phyloP scores from a whole-genome alignment of 2,113 vertebrate species.

The Anarhynchus alexandrinus region DNA sequence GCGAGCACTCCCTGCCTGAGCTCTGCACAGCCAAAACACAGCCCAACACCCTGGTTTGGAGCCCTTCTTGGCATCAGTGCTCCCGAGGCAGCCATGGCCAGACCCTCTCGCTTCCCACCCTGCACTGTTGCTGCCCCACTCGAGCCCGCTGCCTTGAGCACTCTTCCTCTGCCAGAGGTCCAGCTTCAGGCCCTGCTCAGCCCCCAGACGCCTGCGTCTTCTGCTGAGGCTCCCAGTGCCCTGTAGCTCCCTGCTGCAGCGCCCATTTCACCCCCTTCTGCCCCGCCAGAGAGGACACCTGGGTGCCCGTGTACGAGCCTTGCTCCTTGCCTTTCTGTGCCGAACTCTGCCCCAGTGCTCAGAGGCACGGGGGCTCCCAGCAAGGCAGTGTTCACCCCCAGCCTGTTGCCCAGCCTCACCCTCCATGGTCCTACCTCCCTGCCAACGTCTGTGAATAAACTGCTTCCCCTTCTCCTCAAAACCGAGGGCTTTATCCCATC shows the following conservation, averaged over 20 bases:
- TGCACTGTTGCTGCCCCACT: not conserved
- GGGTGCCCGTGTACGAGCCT: not conserved
- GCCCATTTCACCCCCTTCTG: not conserved
- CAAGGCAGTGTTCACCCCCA: not conserved
- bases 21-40: not conserved
- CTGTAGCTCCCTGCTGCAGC: not conserved
- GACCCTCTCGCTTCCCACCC: not conserved
- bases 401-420: not conserved
- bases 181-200: not conserved
- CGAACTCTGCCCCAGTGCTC: not conserved
- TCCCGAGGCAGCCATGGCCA: not conserved
- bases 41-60: not conserved
- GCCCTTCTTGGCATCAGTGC: not conserved
- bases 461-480: not conserved
- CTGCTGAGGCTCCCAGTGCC: not conserved
- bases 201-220: accelerated
- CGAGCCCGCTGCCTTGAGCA: not conserved
- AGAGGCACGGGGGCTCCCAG: not conserved
- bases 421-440: not conserved
- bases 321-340: not conserved
- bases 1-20: not conserved
- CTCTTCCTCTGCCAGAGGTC: not conserved
- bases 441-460: not conserved
- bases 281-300: not conserved
- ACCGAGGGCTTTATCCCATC: accelerated